A percentile compares a stretch with the other conserved stretches of the same genome.
These are phyloP conservation scores for Eulemur coronatus DNA, from an alignment of 2,797 vertebrate species.

Conservation along the genomic window DNA sequence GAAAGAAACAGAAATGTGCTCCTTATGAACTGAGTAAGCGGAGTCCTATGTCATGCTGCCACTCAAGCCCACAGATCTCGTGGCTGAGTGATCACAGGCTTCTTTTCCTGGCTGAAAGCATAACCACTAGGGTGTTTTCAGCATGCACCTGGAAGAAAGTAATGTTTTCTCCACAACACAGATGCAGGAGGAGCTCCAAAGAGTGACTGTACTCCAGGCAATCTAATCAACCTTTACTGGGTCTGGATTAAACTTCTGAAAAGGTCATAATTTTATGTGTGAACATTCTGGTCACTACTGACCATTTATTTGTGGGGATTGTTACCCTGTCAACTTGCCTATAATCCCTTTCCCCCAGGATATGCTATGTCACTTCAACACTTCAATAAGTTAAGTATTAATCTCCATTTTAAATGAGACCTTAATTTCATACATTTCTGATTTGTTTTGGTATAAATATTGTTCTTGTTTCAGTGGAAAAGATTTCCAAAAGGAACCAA, in stretches of 20 bases:
- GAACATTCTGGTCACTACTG: background rate
- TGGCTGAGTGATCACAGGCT: background rate
- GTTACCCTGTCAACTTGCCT: background rate
- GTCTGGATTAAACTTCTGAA: background rate
- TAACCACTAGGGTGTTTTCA: background rate
- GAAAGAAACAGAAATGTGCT: background rate
- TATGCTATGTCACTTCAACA: background rate
- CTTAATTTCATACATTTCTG: background rate
- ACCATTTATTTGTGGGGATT: background rate
- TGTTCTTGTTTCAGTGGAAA: background rate
- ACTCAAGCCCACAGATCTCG: rapidly evolving
- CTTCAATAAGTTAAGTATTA: too few relatives aligned
- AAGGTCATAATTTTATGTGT: background rate
- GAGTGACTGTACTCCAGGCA: background rate
- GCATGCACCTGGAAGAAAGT: background rate
- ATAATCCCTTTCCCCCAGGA: rapidly evolving
- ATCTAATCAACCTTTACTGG: background rate
- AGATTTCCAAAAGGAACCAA: background rate
- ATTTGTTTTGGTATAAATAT: conserved; percentile 26
- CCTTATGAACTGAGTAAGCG: background rate
- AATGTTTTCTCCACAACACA: background rate
- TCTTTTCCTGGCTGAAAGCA: background rate
- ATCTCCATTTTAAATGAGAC: background rate
- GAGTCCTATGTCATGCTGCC: background rate
- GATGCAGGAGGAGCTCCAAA: background rate